Evolutionary conservation across 2,113 vertebrate genomes (phyloP), one percentile per base, ranked within the genome.

Genomic region (Pantherophis guttatus): DNA sequence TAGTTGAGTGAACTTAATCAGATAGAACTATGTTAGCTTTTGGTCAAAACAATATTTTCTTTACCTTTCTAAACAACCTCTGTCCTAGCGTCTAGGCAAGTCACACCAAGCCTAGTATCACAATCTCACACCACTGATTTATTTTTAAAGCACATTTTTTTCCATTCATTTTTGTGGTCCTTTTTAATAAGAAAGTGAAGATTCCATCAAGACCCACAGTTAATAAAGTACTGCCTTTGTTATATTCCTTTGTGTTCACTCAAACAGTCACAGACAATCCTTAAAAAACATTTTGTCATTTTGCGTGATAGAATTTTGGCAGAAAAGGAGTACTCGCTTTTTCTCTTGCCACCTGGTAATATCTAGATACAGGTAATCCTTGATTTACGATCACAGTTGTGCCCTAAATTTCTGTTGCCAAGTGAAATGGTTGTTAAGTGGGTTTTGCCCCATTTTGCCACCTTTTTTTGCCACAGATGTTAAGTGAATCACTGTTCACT

Each of bases 1-100:
- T n/a, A 93, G 65, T 33, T 89, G 87, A 86, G 75, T 86, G 88
- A 81, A 93, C 54, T 90, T 93, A 93, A 85, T 90, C 70, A 89
- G 26, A 48, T 29, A 93, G 48, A 90, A 93, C 88, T 59, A 90
- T 90, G 92, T 52, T 59, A 85, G 75, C 44, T 86, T n/a, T 90
- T 59, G 26, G 29, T 59, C 70, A 93, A 90, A 90, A 93, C 70
- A 90, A 62, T 24, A 12, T 62, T 93, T 93, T 93, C 39, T n/a
- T 59, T 81, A 88, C 19, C 65, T 89, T 48, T 90, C n/a, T 54
- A 65, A 92, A 39, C 92, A 86, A 52, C 48, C 29, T 58, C 92
- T 93, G 75, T 55, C 88, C 48, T 86, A 75, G 55, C 88, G 81
- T 29, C 44, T n/a, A 90, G 70, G 70, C 58, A 85, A 90, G 39